Conservation (phyloP, 64 coral and sea anemone species). For the Actinia tenebrosa region DNA sequence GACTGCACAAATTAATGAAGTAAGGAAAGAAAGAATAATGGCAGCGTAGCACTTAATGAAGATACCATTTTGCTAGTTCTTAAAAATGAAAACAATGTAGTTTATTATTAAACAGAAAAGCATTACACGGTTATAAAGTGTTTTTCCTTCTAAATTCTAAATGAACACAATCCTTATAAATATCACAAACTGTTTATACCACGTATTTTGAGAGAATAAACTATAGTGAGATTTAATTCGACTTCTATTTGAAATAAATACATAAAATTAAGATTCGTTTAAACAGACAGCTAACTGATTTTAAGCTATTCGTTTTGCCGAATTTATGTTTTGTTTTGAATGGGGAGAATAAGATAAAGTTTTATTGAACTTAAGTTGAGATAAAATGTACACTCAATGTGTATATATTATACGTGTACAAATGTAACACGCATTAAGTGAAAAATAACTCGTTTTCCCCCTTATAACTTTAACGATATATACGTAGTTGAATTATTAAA, state of each 20-base stretch:
- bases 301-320: background rate
- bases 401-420: background rate
- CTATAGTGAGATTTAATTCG: no score
- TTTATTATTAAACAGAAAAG: no score
- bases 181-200: no score
- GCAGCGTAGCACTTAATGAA: background rate
- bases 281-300: background rate
- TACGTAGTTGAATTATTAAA: background rate
- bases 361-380: no score
- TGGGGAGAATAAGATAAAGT: background rate
- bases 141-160: no score
- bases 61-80: background rate
- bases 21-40: no score
- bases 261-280: background rate
- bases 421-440: background rate
- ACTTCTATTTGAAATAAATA: background rate
- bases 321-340: background rate
- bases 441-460: no score
- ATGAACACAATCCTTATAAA: no score
- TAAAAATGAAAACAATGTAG: background rate
- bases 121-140: no score
- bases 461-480: background rate
- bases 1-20: background rate
- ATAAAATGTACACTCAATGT: background rate
- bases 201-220: no score